phyloP scores from a whole-genome alignment of 2,113 vertebrate genomes.

The Lampris incognitus region DNA sequence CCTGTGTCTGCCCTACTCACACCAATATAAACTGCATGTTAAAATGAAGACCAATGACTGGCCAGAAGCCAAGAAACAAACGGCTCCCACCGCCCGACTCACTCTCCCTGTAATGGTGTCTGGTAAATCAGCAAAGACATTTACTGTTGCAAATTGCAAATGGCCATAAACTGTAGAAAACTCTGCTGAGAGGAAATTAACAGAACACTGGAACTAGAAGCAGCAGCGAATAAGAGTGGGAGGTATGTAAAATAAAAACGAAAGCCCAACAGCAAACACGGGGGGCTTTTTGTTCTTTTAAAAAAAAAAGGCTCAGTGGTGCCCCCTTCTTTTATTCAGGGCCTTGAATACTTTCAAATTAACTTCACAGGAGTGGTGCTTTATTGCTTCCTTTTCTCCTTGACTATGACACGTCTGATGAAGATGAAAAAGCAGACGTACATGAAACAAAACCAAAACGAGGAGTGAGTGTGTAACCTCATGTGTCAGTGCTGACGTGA shows the following conservation, averaged over 20 bases:
- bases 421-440: constrained; percentile 53
- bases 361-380: constrained; percentile 15
- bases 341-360: too few species aligned
- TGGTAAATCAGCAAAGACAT: constrained; percentile 54
- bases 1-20: too few species aligned
- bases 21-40: not conserved
- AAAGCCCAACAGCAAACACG: constrained; percentile 60
- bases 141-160: constrained; percentile 39
- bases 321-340: not conserved
- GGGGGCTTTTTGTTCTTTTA: constrained; percentile 25
- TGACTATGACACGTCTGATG: constrained; percentile 57
- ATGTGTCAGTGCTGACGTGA: constrained; percentile 29
- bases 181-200: constrained; percentile 2
- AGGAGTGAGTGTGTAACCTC: constrained; percentile 52
- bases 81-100: not conserved
- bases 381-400: constrained; percentile 63
- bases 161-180: constrained; percentile 43
- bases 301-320: constrained; percentile 18
- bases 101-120: constrained; percentile 21
- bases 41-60: not conserved
- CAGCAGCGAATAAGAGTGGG: constrained; percentile 15
- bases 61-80: constrained; percentile 7
- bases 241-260: not conserved
- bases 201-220: constrained; percentile 51
- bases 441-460: constrained; percentile 35